Evolutionary conservation across 2,113 vertebrate genomes (phyloP), one percentile per base, ranked within the genome.

Genomic region (Pleuronectes platessa): DNA sequence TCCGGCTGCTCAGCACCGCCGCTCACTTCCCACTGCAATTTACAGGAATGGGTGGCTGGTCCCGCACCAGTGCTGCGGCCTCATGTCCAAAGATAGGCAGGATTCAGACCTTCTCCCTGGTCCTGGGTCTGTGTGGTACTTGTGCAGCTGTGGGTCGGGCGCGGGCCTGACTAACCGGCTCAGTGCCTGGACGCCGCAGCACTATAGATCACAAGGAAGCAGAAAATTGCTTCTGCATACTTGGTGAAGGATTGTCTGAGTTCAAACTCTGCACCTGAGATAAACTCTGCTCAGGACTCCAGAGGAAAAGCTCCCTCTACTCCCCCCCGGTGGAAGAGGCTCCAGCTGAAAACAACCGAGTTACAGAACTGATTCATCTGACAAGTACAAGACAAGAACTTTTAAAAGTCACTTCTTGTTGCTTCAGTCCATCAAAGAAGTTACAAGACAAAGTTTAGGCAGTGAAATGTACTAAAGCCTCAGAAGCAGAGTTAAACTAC

Each of bases 241-340:
- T 64, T 75, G 26, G 35, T 0, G 7, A 53, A 60, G 14, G 65
- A 61, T 21, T 54, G 49, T 47, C 61, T 55, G 23, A 68, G 69
- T 68, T 79, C 45, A 65, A 71, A 69, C 62, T 26, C 61, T 49
- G 62, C 72, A 83, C 81, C 79, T 83, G 68, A 84, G 71, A 77
- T 75, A 79, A 79, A 83, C 15, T 7, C 21, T 51, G 42, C 42
- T 45, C 42, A 11, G 0, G 8, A 7, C 51, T 9, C 13, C 10
- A 5, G 66, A 78, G 68, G 68, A 65, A 67, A 56, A 35, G 12
- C 5, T 74, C 74, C 66, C 85, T 86, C 74, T 85, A 88, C 84
- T 75, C 74, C 84, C 88, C 82, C 82, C 82, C 67, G 74, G 86
- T 87, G 84, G 86, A 83, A 79, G 70, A 61, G 2, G 15, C 12